Evolutionary conservation across 2,113 vertebrate species (phyloP).

Genomic region (Argyrosomus japonicus): DNA sequence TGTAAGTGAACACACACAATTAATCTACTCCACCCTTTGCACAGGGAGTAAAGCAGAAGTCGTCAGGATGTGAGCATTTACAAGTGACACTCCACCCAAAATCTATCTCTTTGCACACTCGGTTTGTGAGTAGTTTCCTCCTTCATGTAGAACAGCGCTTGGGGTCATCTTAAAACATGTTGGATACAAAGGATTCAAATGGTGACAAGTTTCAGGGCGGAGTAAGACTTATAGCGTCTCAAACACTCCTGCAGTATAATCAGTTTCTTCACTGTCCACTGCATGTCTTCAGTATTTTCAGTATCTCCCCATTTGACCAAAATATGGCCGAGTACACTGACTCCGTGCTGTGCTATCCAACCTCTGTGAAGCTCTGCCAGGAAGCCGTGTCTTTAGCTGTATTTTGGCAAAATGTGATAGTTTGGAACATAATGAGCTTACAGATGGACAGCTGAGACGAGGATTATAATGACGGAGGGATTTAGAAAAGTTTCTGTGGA

Average conservation of each 20-base stretch:
- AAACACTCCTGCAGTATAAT: slow-evolving; percentile 7
- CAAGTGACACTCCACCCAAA: slow-evolving; percentile 11
- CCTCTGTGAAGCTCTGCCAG: slow-evolving; percentile 6
- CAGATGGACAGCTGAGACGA: background rate
- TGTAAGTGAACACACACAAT: slow-evolving; percentile 18
- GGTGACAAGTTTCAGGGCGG: background rate
- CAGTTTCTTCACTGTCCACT: background rate
- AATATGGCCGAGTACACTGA: background rate
- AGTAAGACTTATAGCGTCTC: background rate
- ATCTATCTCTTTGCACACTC: background rate
- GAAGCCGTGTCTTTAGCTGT: background rate
- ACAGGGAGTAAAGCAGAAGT: slow-evolving; percentile 21
- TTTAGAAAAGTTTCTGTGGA: slow-evolving; percentile 12
- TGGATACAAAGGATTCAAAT: background rate
- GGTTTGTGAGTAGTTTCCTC: background rate
- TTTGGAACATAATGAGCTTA: slow-evolving; percentile 17
- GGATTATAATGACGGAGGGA: background rate
- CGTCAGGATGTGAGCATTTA: slow-evolving; percentile 22
- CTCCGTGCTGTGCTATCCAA: background rate
- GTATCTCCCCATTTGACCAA: background rate
- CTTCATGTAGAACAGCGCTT: background rate
- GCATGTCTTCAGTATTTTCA: background rate
- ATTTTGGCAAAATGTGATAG: slow-evolving; percentile 6
- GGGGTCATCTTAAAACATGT: background rate
- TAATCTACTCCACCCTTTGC: background rate